Conservation (phyloP, 2,797 vertebrate species). For the Sebastes baramenuke region DNA sequence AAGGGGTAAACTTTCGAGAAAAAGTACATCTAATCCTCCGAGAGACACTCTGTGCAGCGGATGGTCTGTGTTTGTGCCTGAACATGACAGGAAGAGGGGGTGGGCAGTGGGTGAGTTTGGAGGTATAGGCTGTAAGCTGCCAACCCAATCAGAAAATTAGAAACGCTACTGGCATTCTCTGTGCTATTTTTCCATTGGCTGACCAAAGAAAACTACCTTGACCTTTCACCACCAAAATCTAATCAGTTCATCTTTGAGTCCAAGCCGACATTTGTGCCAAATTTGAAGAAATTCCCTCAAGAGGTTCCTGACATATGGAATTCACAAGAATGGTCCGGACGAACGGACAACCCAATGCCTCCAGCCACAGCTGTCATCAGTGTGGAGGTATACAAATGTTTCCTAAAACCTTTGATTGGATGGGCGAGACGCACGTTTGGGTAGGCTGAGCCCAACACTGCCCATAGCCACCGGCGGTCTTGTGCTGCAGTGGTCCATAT, state of each 20-base stretch:
- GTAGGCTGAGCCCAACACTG: background rate
- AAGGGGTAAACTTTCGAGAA: background rate
- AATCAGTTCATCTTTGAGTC: background rate
- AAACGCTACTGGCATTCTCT: background rate
- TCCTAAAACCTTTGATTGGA: too few relatives aligned
- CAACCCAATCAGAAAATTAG: background rate
- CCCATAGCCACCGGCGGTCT: background rate
- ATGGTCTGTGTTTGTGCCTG: background rate
- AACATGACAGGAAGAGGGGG: background rate
- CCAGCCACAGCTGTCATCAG: too few relatives aligned
- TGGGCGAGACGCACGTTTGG: background rate
- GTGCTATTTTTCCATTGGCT: background rate
- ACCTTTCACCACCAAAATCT: background rate
- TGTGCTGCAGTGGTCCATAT: background rate
- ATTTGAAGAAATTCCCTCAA: background rate
- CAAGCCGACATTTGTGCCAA: background rate
- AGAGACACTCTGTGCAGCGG: background rate
- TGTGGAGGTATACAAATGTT: too few relatives aligned
- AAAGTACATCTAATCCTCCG: background rate
- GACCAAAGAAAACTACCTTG: background rate
- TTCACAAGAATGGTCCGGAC: too few relatives aligned
- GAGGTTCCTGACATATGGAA: too few relatives aligned
- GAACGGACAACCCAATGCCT: too few relatives aligned
- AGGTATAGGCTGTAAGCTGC: background rate
- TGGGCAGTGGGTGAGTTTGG: too few relatives aligned